phyloP scores from a whole-genome alignment of 2,797 vertebrate species.

The Orestias chungarensis region DNA sequence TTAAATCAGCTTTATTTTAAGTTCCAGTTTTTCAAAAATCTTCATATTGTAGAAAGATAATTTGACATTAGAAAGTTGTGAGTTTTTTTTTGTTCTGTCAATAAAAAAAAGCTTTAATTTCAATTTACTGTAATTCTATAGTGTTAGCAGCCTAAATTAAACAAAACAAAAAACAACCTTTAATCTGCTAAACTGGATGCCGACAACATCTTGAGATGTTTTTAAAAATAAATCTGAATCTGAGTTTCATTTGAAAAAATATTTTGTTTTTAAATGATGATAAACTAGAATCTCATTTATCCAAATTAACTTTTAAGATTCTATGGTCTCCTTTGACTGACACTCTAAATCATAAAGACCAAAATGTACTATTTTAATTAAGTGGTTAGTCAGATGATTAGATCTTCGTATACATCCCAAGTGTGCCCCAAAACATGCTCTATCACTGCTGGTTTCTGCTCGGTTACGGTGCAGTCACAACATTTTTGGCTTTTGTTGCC shows the following conservation, averaged over 20 bases:
- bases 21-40: not conserved
- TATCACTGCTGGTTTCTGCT: not conserved
- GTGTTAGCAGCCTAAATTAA: too few species aligned
- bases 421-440: not conserved
- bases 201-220: not conserved
- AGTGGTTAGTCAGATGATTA: not conserved
- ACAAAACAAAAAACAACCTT: too few species aligned
- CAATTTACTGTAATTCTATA: too few species aligned
- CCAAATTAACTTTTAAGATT: not conserved
- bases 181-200: not conserved
- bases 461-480: not conserved
- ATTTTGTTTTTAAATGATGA: not conserved
- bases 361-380: not conserved
- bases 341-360: not conserved
- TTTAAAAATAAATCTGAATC: not conserved
- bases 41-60: too few species aligned
- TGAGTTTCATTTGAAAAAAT: not conserved
- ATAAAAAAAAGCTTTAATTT: too few species aligned
- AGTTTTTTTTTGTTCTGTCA: too few species aligned
- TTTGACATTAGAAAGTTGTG: too few species aligned
- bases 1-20: not conserved
- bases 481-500: not conserved
- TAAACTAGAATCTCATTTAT: not conserved
- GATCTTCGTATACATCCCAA: not conserved
- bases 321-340: not conserved